phyloP scores from a whole-genome alignment of 2,113 vertebrate genomes.

The Bubo blakistoni region DNA sequence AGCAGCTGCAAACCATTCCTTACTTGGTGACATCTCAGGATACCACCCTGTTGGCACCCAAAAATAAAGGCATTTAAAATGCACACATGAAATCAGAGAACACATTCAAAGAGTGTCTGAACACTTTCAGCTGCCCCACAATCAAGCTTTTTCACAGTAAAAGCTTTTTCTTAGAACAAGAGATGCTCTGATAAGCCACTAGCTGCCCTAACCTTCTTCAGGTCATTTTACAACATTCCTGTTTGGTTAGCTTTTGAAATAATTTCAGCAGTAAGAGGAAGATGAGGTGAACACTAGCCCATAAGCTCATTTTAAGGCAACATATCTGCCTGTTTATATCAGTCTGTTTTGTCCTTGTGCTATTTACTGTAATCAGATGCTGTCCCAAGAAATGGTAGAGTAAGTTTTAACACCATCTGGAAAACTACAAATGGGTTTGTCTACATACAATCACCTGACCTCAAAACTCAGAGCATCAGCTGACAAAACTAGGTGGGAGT shows the following conservation, averaged over 20 bases:
- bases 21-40: too few species aligned
- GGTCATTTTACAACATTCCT: background rate
- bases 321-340: background rate
- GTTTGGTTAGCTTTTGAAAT: background rate
- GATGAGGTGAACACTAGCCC: background rate
- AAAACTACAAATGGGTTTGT: background rate
- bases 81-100: background rate
- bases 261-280: background rate
- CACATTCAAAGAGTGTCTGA: background rate
- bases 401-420: background rate
- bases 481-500: background rate
- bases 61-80: background rate
- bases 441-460: background rate
- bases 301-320: background rate
- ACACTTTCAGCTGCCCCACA: background rate
- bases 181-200: background rate
- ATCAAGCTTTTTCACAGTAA: background rate
- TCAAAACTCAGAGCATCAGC: background rate
- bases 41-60: background rate
- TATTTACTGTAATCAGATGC: background rate
- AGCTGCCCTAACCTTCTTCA: background rate
- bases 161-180: background rate
- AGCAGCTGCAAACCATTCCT: background rate
- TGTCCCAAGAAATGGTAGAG: background rate
- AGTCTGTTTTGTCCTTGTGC: background rate